A percentile compares a stretch with the other conserved stretches of the same genome.
These are phyloP conservation scores for Ancistrus triradiatus DNA, from an alignment of 2,113 vertebrate genomes.

Conservation along the genomic window DNA sequence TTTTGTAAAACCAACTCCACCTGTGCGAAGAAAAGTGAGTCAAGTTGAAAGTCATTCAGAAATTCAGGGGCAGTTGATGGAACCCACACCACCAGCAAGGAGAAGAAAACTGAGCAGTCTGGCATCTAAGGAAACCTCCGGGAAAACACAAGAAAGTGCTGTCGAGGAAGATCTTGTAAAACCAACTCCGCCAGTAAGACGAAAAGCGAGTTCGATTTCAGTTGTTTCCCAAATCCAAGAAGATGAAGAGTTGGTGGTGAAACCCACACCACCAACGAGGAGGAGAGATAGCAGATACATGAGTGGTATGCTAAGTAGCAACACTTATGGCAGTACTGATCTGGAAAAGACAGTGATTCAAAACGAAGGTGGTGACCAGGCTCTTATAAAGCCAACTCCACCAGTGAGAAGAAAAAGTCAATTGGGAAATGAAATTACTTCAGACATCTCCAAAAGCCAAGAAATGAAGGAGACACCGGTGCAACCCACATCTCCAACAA, in stretches of 20 bases:
- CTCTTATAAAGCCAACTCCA: background rate
- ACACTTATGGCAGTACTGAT: background rate
- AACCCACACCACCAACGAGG: background rate
- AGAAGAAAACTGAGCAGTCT: conserved; percentile 6
- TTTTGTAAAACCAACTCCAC: conserved; percentile 30
- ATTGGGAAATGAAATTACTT: background rate
- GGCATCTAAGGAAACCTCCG: background rate
- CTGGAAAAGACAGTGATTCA: background rate
- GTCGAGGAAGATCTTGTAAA: background rate
- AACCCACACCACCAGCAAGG: conserved; percentile 23
- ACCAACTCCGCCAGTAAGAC: background rate
- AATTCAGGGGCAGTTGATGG: background rate
- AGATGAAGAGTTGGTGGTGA: background rate
- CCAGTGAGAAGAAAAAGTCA: background rate
- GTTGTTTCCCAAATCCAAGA: too few relatives aligned
- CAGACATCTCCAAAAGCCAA: too few relatives aligned
- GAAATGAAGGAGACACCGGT: too few relatives aligned
- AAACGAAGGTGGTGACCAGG: background rate
- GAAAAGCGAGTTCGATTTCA: too few relatives aligned
- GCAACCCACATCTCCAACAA: background rate
- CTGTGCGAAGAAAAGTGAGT: conserved; percentile 26
- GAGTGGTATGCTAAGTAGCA: background rate
- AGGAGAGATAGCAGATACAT: background rate
- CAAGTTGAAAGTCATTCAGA: conserved; percentile 10
- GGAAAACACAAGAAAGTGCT: too few relatives aligned